Base-by-base conservation (phyloP, 53 echinoderm and acorn worm species). In the Arbacia lixula region DNA sequence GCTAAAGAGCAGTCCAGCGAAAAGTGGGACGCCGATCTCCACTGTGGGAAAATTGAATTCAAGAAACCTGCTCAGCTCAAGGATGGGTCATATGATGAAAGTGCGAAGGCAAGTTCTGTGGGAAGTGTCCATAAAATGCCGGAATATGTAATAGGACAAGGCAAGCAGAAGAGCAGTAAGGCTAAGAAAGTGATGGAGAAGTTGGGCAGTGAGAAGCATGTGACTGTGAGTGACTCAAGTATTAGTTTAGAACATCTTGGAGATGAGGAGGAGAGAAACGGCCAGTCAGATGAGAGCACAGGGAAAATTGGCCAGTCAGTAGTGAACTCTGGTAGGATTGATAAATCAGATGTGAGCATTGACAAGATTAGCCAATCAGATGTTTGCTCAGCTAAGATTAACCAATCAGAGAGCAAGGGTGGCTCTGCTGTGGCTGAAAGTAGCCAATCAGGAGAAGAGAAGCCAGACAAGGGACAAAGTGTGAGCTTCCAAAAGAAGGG, bases 61-160 rank as follows among this genome's bases (percentile, higher is more conserved):
- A 60, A 90, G 19, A 90, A 92, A 76, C 95, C 95, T 19, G 51
- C 32, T 11, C 31, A 6, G 19, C 31, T 71, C 10, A 34, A 62
- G 24, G 49, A 11, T 4, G 17, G 22, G 1, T 42, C 67, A 17
- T 46, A 20, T 36, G 33, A 22, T 0, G 58, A 72, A 28, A 53
- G 16, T 16, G 31, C 5, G 11, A 84, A 53, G 71, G 32, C 6
- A 68, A 32, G 26, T 0, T 30, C 38, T 14, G 90, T 83, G 69
- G 83, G 90, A 5, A 74, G 62, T 60, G 90, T 95, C 36, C 91
- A 84, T 53, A 88, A 84, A 78, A 92, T 95, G 95, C 51, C 83
- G 14, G 92, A 95, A 42, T 95, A 85, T 40, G 86, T 87, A 4
- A 77, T 95, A 25, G 95, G 95, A 26, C 72, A 53, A 28, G 12